A percentile compares a stretch with the other conserved stretches of the same genome.
Conservation (phyloP, 2,797 vertebrate species). For the Oreochromis grahami region DNA sequence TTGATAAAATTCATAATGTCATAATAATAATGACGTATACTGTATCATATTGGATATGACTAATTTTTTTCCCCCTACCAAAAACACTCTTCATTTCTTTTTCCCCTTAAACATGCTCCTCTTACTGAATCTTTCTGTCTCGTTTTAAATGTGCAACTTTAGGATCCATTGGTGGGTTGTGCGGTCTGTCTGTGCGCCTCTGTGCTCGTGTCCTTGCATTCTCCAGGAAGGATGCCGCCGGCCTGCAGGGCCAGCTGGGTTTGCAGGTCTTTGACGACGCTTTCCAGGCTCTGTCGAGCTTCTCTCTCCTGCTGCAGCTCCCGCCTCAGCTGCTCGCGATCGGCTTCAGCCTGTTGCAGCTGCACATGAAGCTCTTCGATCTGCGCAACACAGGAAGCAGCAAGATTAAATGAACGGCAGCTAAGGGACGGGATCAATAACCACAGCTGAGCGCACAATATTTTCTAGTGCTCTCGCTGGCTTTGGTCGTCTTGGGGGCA, state of each 20-base stretch:
- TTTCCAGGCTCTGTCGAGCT: slow-evolving; percentile 91
- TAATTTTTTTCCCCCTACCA: slow-evolving; percentile 22
- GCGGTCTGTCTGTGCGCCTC: slow-evolving; percentile 55
- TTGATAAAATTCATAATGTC: slow-evolving; percentile 56
- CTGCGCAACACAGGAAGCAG: slow-evolving; percentile 55
- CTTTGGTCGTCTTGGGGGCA: not conserved
- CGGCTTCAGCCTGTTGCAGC: slow-evolving; percentile 90
- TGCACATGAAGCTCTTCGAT: slow-evolving; percentile 91
- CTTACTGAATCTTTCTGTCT: slow-evolving; percentile 43
- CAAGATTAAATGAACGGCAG: not conserved
- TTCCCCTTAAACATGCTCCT: slow-evolving; percentile 30
- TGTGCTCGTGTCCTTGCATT: slow-evolving; percentile 37
- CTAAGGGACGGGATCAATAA: not conserved
- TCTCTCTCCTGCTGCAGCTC: slow-evolving; percentile 90
- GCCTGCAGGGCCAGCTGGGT: slow-evolving; percentile 86
- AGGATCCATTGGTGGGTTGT: slow-evolving; percentile 58
- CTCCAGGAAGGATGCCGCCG: slow-evolving; percentile 31
- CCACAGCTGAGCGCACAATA: not conserved
- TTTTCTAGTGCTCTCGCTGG: not conserved
- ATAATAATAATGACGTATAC: slow-evolving; percentile 53
- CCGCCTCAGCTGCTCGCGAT: slow-evolving; percentile 88
- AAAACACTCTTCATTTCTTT: slow-evolving; percentile 37
- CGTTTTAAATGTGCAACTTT: slow-evolving; percentile 45
- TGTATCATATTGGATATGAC: slow-evolving; percentile 60
- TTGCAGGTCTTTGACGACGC: slow-evolving; percentile 90